These are phyloP conservation scores for Phylloscopus collybita DNA, from an alignment of 2,797 vertebrate species.

Conservation along the genomic window DNA sequence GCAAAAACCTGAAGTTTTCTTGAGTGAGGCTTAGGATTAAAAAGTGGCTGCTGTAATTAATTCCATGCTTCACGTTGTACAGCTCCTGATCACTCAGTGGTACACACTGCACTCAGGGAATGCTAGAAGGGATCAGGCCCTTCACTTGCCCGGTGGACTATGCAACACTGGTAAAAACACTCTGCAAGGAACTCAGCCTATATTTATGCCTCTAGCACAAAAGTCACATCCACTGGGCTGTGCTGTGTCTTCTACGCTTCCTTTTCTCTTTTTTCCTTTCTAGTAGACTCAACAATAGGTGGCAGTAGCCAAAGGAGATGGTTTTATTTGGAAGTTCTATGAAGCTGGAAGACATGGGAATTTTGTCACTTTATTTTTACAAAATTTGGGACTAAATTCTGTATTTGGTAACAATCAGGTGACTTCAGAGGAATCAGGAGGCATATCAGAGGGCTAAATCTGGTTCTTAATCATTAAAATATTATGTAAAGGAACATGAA, in stretches of 20 bases:
- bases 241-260: background rate
- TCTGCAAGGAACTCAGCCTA: background rate
- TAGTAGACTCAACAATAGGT: background rate
- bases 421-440: conserved; percentile 27
- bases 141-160: background rate
- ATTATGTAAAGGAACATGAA: conserved; percentile 73
- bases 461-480: conserved; percentile 69
- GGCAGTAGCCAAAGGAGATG: background rate
- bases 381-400: background rate
- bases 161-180: background rate
- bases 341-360: background rate
- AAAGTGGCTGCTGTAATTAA: background rate
- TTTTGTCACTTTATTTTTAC: conserved; percentile 26
- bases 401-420: background rate
- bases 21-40: background rate
- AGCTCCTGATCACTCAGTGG: background rate
- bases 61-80: rapidly evolving
- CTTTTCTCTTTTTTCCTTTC: background rate
- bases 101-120: background rate
- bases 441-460: conserved; percentile 48
- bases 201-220: background rate
- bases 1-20: background rate
- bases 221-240: background rate
- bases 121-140: background rate
- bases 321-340: background rate